Evolutionary conservation across 2,113 vertebrate species (phyloP).

Genomic region (Tautogolabrus adspersus): DNA sequence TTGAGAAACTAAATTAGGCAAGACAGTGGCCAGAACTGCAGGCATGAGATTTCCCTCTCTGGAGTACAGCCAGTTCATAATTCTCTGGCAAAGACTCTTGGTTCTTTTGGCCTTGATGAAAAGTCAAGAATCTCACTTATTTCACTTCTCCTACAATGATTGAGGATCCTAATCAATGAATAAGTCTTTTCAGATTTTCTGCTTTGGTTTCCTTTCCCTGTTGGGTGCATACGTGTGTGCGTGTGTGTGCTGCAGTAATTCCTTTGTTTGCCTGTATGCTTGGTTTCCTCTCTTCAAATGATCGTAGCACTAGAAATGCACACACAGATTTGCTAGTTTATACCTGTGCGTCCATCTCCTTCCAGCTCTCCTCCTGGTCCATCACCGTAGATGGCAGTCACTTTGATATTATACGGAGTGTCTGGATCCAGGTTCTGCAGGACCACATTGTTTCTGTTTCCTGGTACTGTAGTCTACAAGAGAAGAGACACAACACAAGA

Average conservation of each 20-base stretch:
- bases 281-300: background rate
- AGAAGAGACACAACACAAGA: background rate
- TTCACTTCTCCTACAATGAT: slow-evolving; percentile 32
- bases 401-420: slow-evolving; percentile 93
- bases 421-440: slow-evolving; percentile 92
- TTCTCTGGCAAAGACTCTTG: slow-evolving; percentile 51
- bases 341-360: slow-evolving; percentile 94
- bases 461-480: slow-evolving; percentile 91
- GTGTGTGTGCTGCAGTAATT: background rate
- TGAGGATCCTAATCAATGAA: slow-evolving; percentile 46
- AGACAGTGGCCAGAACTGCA: slow-evolving; percentile 19
- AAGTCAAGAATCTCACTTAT: slow-evolving; percentile 45
- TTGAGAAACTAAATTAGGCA: slow-evolving; percentile 45
- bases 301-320: background rate
- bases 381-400: slow-evolving; percentile 91
- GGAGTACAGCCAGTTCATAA: slow-evolving; percentile 41
- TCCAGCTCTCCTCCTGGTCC: slow-evolving; percentile 92
- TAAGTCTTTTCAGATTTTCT: slow-evolving; percentile 35
- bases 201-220: background rate
- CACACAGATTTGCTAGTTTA: background rate
- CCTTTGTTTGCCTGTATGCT: background rate
- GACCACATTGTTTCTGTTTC: slow-evolving; percentile 92
- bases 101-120: slow-evolving; percentile 29
- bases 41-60: slow-evolving; percentile 38
- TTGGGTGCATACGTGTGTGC: background rate